These are phyloP conservation scores for Tiliacea aurago DNA, from an alignment of 2,888 invertebrate genomes.

Conservation along the genomic window DNA sequence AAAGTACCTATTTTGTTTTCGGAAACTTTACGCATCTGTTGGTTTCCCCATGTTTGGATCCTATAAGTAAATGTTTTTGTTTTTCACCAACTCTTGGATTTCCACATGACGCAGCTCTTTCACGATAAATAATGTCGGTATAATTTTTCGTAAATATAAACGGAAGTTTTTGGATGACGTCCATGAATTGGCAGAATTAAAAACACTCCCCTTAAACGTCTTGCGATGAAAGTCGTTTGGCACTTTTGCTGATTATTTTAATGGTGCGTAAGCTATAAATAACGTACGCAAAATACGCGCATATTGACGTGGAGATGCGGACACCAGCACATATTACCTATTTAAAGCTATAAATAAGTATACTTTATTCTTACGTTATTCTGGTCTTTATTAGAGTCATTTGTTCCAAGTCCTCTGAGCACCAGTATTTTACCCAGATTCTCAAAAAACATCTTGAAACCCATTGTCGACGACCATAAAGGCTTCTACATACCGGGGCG, in stretches of 20 bases:
- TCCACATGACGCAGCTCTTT: conserved; percentile 13
- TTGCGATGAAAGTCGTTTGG: conserved; percentile 30
- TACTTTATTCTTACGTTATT: not conserved
- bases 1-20: conserved; percentile 14
- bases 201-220: not conserved
- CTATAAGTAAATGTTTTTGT: conserved; percentile 3
- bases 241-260: conserved; percentile 2
- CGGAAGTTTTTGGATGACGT: conserved; percentile 30
- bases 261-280: not conserved
- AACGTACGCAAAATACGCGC: too few relatives aligned
- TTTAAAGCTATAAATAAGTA: too few relatives aligned
- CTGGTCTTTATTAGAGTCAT: too few relatives aligned
- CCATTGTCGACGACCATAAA: conserved; percentile 1
- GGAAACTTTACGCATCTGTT: not conserved
- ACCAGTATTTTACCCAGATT: not conserved
- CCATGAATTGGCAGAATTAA: conserved; percentile 19
- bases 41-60: not conserved
- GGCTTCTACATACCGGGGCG: too few relatives aligned
- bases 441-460: not conserved
- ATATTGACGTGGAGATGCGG: too few relatives aligned
- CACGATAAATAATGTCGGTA: not conserved
- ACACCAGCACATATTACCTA: too few relatives aligned
- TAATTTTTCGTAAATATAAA: conserved; percentile 16
- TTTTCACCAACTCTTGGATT: conserved; percentile 10
- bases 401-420: not conserved